Base-by-base conservation (phyloP, 2,797 vertebrate genomes). In the Pangasius larnaudii region DNA sequence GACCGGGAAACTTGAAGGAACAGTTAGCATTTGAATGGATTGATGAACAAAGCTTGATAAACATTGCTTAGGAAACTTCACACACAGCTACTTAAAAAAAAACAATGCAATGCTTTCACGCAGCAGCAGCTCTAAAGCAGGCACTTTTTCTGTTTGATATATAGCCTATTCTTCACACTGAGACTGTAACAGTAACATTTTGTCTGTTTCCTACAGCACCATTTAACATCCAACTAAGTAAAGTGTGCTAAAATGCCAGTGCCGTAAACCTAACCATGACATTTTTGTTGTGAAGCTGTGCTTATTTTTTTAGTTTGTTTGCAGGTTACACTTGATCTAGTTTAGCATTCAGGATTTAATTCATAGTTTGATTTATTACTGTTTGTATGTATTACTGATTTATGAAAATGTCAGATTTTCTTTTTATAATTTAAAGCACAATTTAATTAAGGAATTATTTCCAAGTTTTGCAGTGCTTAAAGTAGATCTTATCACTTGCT, bases 11-110 rank as follows among this genome's bases (percentile, higher is more conserved):
- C 30, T 58, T 33, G 53, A 80, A 85, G 46, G 63, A 85, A 80
- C 87, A 72, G 81, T 81, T 63, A 65, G 13, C n/a, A 33, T 74
- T 63, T 74, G 74, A 85, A 88, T 53, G 30, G 65, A 85, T 85
- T 56, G 59, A 53, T 74, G 84, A 88, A 63, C n/a, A 85, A 63
- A 19, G 67, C 56, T 80, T 81, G 65, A 39, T 49, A 85, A 85
- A 85, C 83, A 88, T 19, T 53, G n/a, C 58, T 79, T 33, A 72
- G 75, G 42, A 80, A 72, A 51, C 39, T 80, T 67, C 75, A 74
- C 77, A 80, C 39, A 56, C 30, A 88, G 77, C 84, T 81, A 53
- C 67, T 63, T 51, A 39, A 80, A 65, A 80, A 65, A 78, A 63
- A 75, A 86, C 58, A 85, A 85, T 67, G 14, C 56, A 39, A 74